phyloP scores from a whole-genome alignment of 2,113 vertebrate genomes.

The Gymnocephalus cernua region DNA sequence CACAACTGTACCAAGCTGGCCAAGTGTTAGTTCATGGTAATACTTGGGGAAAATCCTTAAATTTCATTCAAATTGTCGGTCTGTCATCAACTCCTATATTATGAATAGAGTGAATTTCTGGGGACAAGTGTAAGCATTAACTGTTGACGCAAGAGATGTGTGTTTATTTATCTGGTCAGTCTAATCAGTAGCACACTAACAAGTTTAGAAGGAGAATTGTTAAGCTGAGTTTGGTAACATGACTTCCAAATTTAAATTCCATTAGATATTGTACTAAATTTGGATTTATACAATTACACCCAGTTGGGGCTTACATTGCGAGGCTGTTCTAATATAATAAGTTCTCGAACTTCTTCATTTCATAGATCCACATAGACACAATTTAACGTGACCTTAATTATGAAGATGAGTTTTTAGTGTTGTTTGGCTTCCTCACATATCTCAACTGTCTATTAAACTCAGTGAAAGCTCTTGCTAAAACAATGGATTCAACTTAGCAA shows the following conservation, averaged over 20 bases:
- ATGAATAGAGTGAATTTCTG: not conserved
- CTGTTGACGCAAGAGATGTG: not conserved
- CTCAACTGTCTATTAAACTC: not conserved
- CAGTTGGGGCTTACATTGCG: not conserved
- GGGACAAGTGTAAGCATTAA: not conserved
- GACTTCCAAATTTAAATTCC: not conserved
- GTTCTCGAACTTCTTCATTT: not conserved
- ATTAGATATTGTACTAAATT: not conserved
- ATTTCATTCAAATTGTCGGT: not conserved
- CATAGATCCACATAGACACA: not conserved
- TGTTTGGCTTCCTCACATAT: not conserved
- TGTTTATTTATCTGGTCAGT: not conserved
- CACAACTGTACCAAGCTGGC: not conserved
- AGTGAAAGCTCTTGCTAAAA: not conserved
- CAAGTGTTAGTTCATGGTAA: not conserved
- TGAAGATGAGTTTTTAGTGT: not conserved
- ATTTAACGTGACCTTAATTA: not conserved
- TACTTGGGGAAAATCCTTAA: not conserved
- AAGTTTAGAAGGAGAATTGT: not conserved
- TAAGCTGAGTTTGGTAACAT: not conserved
- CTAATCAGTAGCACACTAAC: not conserved
- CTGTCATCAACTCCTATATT: not conserved
- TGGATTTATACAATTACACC: not conserved
- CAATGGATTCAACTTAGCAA: not conserved
- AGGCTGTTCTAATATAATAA: not conserved